These are phyloP conservation scores for Spea hammondii DNA, from an alignment of 2,797 vertebrate species.

Conservation along the genomic window DNA sequence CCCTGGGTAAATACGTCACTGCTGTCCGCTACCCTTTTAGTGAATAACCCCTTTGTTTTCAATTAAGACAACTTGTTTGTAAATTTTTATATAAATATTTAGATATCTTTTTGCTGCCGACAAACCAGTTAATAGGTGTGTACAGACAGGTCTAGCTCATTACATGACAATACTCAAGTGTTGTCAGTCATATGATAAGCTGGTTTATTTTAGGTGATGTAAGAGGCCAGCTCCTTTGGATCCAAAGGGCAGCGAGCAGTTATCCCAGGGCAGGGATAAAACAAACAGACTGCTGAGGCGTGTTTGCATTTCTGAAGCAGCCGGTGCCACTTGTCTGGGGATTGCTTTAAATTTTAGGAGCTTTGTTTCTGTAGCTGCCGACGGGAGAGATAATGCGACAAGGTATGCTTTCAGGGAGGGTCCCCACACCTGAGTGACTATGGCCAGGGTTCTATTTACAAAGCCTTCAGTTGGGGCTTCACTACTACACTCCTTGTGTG, in stretches of 20 bases:
- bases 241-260: slow-evolving; percentile 34
- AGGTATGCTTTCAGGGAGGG: no score
- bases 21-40: no score
- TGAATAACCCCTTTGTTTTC: no score
- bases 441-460: no score
- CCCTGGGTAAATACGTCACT: no score
- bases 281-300: slow-evolving; percentile 31
- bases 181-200: not conserved
- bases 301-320: not conserved
- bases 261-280: slow-evolving; percentile 28
- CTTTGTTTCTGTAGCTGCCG: not conserved
- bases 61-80: no score
- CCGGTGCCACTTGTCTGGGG: not conserved
- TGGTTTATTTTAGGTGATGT: slow-evolving; percentile 34
- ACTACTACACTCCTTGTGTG: no score
- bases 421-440: no score
- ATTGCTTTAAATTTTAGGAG: not conserved
- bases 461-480: no score
- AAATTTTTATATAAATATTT: not conserved
- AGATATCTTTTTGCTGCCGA: not conserved
- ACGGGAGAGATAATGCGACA: no score
- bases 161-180: slow-evolving; percentile 2
- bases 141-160: not conserved
- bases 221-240: not conserved
- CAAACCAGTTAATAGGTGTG: not conserved